Percentiles rank a stretch among this genome's conserved stretches.
phyloP scores from a whole-genome alignment of 1,140 invertebrate species.

The Octopus bimaculoides region DNA sequence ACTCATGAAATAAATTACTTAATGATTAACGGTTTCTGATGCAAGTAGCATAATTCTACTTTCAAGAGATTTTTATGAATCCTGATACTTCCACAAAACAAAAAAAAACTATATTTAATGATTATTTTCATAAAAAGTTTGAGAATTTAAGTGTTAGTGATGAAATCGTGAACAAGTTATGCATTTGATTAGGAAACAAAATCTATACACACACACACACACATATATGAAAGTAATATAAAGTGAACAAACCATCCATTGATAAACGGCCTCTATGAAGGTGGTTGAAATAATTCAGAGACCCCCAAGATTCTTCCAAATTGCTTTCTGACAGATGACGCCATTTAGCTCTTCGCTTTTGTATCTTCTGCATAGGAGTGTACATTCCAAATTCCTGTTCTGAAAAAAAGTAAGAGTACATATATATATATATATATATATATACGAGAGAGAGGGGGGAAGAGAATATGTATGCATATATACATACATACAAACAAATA shows the following conservation, averaged over 20 bases:
- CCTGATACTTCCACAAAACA: not conserved
- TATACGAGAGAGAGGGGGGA: not conserved
- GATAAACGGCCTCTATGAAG: constrained; percentile 53
- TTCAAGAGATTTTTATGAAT: not conserved
- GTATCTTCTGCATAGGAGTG: constrained; percentile 48
- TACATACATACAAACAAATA: too few relatives aligned
- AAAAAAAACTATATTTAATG: not conserved
- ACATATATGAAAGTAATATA: not conserved
- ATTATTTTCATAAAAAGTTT: too few relatives aligned
- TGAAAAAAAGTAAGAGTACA: constrained; percentile 12
- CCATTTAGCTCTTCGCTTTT: constrained; percentile 45
- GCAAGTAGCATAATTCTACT: too few relatives aligned
- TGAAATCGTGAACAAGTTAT: not conserved
- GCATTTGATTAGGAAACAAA: not conserved
- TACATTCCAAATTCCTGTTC: constrained; percentile 20
- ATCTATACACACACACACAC: not conserved
- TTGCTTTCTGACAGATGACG: constrained; percentile 36
- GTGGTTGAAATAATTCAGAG: constrained; percentile 53
- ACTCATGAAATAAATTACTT: too few relatives aligned
- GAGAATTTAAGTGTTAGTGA: too few relatives aligned
- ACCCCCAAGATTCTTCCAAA: constrained; percentile 55
- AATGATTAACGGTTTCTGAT: too few relatives aligned
- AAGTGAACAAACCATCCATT: constrained; percentile 42
- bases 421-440: not conserved
- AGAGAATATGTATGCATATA: too few relatives aligned